Evolutionary conservation across 2,888 invertebrate species (phyloP), one percentile per base, ranked within the genome.

Genomic region (Geophilus truncorum): DNA sequence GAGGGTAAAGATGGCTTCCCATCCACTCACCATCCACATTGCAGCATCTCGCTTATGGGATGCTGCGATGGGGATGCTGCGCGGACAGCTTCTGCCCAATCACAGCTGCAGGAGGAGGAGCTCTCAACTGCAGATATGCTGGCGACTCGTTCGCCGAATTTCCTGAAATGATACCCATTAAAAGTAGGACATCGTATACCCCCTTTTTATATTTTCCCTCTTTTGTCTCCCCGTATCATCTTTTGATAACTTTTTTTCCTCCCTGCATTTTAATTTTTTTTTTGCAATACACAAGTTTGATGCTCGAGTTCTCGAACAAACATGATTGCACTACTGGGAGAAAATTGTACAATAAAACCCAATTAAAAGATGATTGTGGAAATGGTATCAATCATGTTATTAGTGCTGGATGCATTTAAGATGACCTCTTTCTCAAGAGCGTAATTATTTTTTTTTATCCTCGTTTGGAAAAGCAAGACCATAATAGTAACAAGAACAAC

Each of bases 11-110:
- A 62, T 62, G 57, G 57, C 57, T 62, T 62, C 57, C 57, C 57
- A 62, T 62, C 57, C 57, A 62, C 57, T 62, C 57, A 62, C 57
- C 57, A 62, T 62, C 18, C 57, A 62, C 57, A 62, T 62, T 62
- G 21, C 57, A 62, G 57, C 57, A 62, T 62, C 57, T 62, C 57
- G 57, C 57, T 21, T 62, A 62, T 62, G 57, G 57, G 57, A 62
- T 62, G 57, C 57, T 62, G 57, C 21, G 57, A 62, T 23, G 57
- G 57, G 57, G 57, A 62, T 62, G 57, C 57, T 62, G 57, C 57
- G 57, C 57, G 57, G 57, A 62, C 57, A 62, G 57, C 57, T 21
- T 62, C 57, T 62, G 57, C 57, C 57, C 57, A 62, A 62, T 62
- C 57, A 62, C n/a, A 62, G 40, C 40, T 18, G 10, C 21, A 62